Evolutionary conservation across 2,888 invertebrate species (phyloP).

Genomic region (Linyphia triangularis): DNA sequence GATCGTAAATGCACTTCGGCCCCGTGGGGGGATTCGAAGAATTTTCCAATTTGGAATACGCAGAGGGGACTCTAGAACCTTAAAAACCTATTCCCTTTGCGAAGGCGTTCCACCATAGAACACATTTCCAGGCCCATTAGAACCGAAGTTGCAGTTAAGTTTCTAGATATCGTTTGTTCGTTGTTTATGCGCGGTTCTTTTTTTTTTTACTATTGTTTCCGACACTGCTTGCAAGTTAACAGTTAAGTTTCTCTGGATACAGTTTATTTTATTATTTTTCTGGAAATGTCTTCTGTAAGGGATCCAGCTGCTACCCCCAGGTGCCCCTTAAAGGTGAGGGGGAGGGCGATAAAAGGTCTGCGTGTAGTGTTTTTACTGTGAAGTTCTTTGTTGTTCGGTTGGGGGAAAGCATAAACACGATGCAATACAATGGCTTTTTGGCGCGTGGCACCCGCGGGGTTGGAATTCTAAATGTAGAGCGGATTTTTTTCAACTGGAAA

Average conservation of each 20-base stretch:
- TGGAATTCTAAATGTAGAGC: slow-evolving; percentile 15
- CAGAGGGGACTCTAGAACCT: slow-evolving; percentile 61
- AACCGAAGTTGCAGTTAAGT: slow-evolving; percentile 20
- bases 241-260: neutral
- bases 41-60: slow-evolving; percentile 60
- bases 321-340: slow-evolving; percentile 14
- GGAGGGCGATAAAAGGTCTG: slow-evolving; percentile 15
- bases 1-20: slow-evolving; percentile 48
- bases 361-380: slow-evolving; percentile 9
- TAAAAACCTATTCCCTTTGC: slow-evolving; percentile 12
- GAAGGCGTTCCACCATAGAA: slow-evolving; percentile 56
- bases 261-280: neutral
- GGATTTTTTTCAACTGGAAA: neutral
- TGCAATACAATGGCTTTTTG: neutral
- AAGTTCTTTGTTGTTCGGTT: slow-evolving; percentile 2
- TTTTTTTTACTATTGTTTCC: neutral
- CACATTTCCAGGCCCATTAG: slow-evolving; percentile 46
- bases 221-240: neutral
- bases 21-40: slow-evolving; percentile 37
- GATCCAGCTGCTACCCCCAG: slow-evolving; percentile 31
- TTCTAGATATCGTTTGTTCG: neutral
- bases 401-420: slow-evolving; percentile 17
- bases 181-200: neutral
- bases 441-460: neutral
- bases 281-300: too few relatives aligned